Conservation (phyloP, 2,113 vertebrate genomes). For the Chaenocephalus aceratus region DNA sequence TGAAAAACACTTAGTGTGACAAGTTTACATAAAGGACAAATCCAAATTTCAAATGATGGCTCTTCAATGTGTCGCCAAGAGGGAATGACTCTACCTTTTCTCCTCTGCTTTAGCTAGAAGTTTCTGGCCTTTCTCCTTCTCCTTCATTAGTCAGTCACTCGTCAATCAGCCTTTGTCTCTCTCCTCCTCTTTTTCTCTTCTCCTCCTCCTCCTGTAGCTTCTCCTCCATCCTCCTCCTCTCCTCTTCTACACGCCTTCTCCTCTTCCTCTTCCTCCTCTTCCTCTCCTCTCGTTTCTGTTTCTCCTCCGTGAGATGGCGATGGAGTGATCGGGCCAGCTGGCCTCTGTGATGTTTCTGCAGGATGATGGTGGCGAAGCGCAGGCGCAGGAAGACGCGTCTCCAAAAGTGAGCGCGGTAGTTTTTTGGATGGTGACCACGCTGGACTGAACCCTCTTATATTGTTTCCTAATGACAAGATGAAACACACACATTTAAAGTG, state of each 20-base stretch:
- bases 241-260: slow-evolving; percentile 70
- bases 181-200: slow-evolving; percentile 69
- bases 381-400: slow-evolving; percentile 84
- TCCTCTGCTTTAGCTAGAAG: slow-evolving; percentile 50
- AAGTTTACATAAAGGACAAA: not conserved
- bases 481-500: not conserved
- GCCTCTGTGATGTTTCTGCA: slow-evolving; percentile 91
- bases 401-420: slow-evolving; percentile 91
- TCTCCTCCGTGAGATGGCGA: slow-evolving; percentile 85
- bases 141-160: slow-evolving; percentile 52
- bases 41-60: not conserved
- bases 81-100: slow-evolving; percentile 44
- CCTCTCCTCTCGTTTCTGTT: slow-evolving; percentile 61
- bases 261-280: slow-evolving; percentile 44
- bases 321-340: slow-evolving; percentile 83
- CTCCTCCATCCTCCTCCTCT: slow-evolving; percentile 58
- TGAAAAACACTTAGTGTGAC: not conserved
- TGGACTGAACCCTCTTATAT: slow-evolving; percentile 86
- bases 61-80: not conserved
- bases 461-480: slow-evolving; percentile 83
- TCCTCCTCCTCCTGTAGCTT: slow-evolving; percentile 41
- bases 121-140: slow-evolving; percentile 57
- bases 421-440: slow-evolving; percentile 91
- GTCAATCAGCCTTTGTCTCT: slow-evolving; percentile 53
- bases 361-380: slow-evolving; percentile 83